These are phyloP conservation scores for Rhipidura dahli DNA, from an alignment of 2,113 vertebrate genomes.

Conservation along the genomic window DNA sequence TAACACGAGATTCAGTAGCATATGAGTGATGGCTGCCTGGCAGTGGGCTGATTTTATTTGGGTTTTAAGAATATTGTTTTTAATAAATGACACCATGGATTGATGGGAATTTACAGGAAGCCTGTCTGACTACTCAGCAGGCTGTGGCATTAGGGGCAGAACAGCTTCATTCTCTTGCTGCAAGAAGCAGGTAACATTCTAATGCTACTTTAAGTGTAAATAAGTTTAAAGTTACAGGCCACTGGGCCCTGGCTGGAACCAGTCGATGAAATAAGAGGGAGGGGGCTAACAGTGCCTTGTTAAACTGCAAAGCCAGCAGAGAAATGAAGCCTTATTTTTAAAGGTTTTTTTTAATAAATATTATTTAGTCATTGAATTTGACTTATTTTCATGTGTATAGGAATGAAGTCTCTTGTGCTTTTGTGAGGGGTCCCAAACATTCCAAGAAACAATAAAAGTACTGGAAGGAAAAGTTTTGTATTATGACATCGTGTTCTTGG, in stretches of 20 bases:
- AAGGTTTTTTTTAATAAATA: neutral
- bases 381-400: neutral
- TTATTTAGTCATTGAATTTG: neutral
- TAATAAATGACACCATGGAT: neutral
- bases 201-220: neutral
- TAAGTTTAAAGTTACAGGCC: neutral
- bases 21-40: neutral
- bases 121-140: neutral
- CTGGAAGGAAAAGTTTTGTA: neutral
- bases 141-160: neutral
- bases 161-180: neutral
- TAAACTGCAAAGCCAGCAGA: neutral
- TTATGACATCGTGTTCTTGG: neutral
- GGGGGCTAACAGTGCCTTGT: neutral
- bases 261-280: neutral
- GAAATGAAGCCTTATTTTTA: neutral
- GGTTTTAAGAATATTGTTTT: neutral
- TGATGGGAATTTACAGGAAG: neutral
- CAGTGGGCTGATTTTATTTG: neutral
- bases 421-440: neutral
- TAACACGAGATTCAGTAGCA: neutral
- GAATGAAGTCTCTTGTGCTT: neutral
- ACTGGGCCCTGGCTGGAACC: neutral
- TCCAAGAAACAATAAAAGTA: constrained; percentile 2
- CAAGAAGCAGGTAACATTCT: neutral